Percentiles rank a stretch among this genome's conserved stretches.
Evolutionary conservation across 2,113 vertebrate genomes (phyloP).

Genomic region (Equus przewalskii): DNA sequence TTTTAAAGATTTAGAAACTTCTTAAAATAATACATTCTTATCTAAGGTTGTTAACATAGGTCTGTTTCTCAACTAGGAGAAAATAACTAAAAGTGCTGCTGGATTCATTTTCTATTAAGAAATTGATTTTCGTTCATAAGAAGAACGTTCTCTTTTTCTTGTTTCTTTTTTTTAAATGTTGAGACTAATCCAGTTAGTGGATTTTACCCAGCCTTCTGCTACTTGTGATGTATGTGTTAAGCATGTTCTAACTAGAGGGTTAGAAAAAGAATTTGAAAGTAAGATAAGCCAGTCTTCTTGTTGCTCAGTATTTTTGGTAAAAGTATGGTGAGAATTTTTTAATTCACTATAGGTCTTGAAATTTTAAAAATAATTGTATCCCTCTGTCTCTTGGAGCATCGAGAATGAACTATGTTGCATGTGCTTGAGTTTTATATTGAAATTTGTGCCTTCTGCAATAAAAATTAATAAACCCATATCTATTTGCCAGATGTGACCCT

Average conservation of each 20-base stretch:
- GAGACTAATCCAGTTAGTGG: neutral
- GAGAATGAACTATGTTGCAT: constrained; percentile 45
- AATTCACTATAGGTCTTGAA: neutral
- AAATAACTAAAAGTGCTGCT: constrained; percentile 49
- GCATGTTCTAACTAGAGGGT: constrained; percentile 14
- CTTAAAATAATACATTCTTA: neutral
- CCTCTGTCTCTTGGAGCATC: neutral
- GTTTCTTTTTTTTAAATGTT: neutral
- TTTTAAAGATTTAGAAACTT: neutral
- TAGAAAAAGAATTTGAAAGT: constrained; percentile 39
- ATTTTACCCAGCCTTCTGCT: constrained; percentile 47
- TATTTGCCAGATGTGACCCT: constrained; percentile 2
- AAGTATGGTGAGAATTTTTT: constrained; percentile 24
- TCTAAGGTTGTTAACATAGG: constrained; percentile 34
- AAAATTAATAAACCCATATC: neutral
- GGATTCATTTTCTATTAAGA: constrained; percentile 57
- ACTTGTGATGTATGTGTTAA: neutral
- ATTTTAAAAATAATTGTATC: constrained; percentile 57
- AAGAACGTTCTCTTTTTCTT: neutral
- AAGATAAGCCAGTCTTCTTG: constrained; percentile 25
- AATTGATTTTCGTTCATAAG: constrained; percentile 47
- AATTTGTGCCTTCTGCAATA: constrained; percentile 23
- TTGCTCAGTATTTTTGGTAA: constrained; percentile 52
- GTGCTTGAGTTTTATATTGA: constrained; percentile 53
- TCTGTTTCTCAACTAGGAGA: constrained; percentile 10